phyloP scores from a whole-genome alignment of 2,888 invertebrate genomes.

The Lasioglossum marginatum region DNA sequence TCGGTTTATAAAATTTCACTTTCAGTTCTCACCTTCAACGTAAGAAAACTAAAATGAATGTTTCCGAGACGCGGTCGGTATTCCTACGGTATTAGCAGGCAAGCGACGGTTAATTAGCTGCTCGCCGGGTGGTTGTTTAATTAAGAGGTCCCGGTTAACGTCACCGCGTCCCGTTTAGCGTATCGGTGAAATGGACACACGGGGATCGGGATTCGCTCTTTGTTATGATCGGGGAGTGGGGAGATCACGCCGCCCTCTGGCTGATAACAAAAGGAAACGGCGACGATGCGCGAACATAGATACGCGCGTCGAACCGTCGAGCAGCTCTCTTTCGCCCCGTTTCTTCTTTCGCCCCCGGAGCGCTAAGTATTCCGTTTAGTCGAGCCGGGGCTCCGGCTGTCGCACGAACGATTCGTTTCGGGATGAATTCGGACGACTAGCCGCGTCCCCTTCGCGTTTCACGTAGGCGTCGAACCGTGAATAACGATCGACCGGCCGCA shows the following conservation, averaged over 20 bases:
- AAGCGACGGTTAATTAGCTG: background rate
- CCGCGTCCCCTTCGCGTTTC: constrained; percentile 62
- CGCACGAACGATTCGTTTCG: constrained; percentile 65
- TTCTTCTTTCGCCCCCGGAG: constrained; percentile 53
- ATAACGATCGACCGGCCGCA: constrained; percentile 75
- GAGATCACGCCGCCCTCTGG: constrained; percentile 32
- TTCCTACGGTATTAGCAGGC: background rate
- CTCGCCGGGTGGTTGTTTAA: constrained; percentile 6
- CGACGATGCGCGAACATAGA: constrained; percentile 35
- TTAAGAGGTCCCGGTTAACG: constrained; percentile 16
- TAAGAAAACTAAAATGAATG: background rate
- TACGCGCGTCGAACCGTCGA: constrained; percentile 40
- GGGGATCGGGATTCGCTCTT: constrained; percentile 39
- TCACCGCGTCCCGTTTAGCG: constrained; percentile 24
- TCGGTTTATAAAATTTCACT: background rate
- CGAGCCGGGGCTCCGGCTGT: constrained; percentile 58
- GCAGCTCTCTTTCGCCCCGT: constrained; percentile 43
- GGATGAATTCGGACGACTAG: constrained; percentile 66
- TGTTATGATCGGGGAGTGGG: constrained; percentile 49
- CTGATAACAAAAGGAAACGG: constrained; percentile 56
- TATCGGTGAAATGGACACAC: constrained; percentile 56
- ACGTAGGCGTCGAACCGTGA: constrained; percentile 80
- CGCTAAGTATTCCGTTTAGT: constrained; percentile 74
- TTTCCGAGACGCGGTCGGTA: background rate
- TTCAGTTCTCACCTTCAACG: background rate